phyloP scores from a whole-genome alignment of 2,113 vertebrate species.

The Leptodactylus fuscus region DNA sequence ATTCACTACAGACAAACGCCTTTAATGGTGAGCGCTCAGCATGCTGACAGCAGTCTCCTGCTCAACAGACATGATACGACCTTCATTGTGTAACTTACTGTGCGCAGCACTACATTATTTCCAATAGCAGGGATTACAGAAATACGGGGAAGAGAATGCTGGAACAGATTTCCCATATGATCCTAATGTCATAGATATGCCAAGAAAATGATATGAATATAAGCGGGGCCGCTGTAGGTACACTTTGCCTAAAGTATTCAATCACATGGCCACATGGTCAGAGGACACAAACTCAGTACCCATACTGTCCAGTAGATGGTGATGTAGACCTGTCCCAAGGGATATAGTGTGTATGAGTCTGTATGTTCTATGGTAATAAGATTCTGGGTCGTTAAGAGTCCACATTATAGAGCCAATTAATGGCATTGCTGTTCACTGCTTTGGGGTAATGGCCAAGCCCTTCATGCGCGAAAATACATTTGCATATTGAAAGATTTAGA shows the following conservation, averaged over 20 bases:
- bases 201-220: not conserved
- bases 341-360: no score
- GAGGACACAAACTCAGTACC: not conserved
- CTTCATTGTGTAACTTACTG: constrained; percentile 21
- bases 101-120: not conserved
- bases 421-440: no score
- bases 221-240: not conserved
- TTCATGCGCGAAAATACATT: no score
- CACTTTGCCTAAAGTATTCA: not conserved
- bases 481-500: no score
- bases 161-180: not conserved
- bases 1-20: constrained; percentile 45
- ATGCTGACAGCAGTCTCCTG: constrained; percentile 18
- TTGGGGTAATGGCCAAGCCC: no score
- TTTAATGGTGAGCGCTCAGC: constrained; percentile 38
- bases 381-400: no score
- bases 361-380: no score
- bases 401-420: no score
- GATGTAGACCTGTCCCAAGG: not conserved
- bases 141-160: not conserved
- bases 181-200: not conserved
- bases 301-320: not conserved
- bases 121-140: not conserved
- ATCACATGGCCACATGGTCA: no score
- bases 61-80: constrained; percentile 38